phyloP scores from a whole-genome alignment of 2,888 invertebrate species.

The Alcis repandata region DNA sequence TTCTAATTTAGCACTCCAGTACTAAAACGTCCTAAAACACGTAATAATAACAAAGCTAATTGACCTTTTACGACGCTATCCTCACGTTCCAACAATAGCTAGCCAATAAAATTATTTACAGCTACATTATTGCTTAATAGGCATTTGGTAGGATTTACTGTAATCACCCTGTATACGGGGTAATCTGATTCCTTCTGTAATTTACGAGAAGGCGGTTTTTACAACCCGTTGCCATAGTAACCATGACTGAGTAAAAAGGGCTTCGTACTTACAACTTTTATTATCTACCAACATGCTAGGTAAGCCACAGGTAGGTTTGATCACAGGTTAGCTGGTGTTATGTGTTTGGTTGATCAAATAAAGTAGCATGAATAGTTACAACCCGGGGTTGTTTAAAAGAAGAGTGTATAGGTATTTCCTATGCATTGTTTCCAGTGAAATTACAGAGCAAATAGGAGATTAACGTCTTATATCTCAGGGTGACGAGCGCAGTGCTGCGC shows the following conservation, averaged over 20 bases:
- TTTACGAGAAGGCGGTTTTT: constrained; percentile 23
- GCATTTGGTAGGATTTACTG: constrained; percentile 50
- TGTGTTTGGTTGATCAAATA: no score
- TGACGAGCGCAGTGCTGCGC: no score
- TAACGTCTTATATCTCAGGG: no score
- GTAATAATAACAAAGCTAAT: constrained; percentile 9
- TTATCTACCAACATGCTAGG: not conserved
- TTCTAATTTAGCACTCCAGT: not conserved
- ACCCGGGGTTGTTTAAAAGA: no score
- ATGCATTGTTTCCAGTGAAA: no score
- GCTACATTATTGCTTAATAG: constrained; percentile 37
- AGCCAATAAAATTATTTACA: constrained; percentile 35
- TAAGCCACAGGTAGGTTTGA: no score
- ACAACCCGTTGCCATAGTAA: constrained; percentile 20
- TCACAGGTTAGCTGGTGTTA: no score
- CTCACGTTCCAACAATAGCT: constrained; percentile 16
- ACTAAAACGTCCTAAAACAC: constrained; percentile 3
- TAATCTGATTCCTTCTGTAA: constrained; percentile 53
- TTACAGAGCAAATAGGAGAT: no score
- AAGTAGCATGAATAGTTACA: no score
- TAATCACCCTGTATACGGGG: constrained; percentile 55
- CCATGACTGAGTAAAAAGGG: constrained; percentile 6
- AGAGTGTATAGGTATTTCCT: no score
- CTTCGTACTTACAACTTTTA: constrained; percentile 1
- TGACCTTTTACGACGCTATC: constrained; percentile 16